A percentile compares a stretch with the other conserved stretches of the same genome.
These are phyloP conservation scores for Dryomyza anilis DNA, from an alignment of 2,888 invertebrate species.

Conservation along the genomic window DNA sequence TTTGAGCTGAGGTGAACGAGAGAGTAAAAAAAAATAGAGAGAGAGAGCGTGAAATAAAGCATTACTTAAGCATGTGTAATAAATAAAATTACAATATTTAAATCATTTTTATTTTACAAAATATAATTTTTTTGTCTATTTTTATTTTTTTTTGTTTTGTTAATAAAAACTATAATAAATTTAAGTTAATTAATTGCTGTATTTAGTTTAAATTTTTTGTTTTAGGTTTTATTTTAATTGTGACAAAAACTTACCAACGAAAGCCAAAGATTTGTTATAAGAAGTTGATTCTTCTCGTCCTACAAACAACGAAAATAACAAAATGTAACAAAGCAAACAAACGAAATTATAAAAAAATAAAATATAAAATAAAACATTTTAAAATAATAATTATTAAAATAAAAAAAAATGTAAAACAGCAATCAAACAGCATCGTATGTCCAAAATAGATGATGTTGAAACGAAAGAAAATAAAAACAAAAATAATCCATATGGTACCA, in stretches of 20 bases:
- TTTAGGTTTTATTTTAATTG: conserved; percentile 53
- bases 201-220: conserved; percentile 33
- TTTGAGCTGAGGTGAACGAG: background rate
- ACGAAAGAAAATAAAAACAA: conserved; percentile 52
- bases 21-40: background rate
- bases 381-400: no score
- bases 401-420: no score
- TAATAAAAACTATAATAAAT: conserved; percentile 18
- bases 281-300: conserved; percentile 96
- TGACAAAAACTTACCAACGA: conserved; percentile 81
- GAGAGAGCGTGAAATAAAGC: background rate
- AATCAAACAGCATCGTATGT: background rate
- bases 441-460: background rate
- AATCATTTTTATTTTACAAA: no score
- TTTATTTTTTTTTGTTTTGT: background rate
- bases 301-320: conserved; percentile 64
- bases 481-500: no score
- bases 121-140: no score
- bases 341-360: conserved; percentile 47
- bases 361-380: background rate
- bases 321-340: conserved; percentile 72
- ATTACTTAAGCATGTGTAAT: no score
- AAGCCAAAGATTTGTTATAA: conserved; percentile 94
- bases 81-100: no score
- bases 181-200: no score